Base-by-base conservation (phyloP, 2,888 invertebrate genomes). In the Agriotes lineatus region DNA sequence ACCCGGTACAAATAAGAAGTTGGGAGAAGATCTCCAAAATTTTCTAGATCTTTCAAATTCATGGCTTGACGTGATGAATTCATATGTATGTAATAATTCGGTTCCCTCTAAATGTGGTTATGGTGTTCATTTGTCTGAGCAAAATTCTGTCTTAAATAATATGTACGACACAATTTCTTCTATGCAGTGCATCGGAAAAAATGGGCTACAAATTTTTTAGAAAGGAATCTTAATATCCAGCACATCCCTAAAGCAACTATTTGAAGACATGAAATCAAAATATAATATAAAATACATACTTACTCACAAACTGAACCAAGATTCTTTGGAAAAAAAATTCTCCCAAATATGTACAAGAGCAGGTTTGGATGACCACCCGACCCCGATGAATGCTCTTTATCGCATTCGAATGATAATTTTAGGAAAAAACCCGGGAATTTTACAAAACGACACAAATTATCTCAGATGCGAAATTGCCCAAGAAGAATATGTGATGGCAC, bases 291-390 rank as follows among this genome's bases (percentile, higher is more conserved):
- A 39, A 16, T 56, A 67, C 44, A 37, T 62, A 18, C 9, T 67
- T 35, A 56, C 61, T 7, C 57, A 67, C 18, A 45, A 45, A 45
- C 19, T 70, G 33, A 72, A 70, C 30, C 72, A 67, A 45, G 67
- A 69, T 48, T 35, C 65, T n/a, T 54, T 72, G 12, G 70, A 68
- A 50, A 72, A 71, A 48, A 48, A 70, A n/a, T 66, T 72, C 30
- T 52, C 72, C 50, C 75, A 73, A 48, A 37, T 76, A 16, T 62
- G 72, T 56, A 60, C 65, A 7, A 39, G 62, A 42, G 73, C 72
- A 5, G 75, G 75, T 20, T 59, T 76, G 16, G 66, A 76, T 44
- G 76, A 76, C 52, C 75, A 76, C 61, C 72, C 75, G 9, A 54
- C 74, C 14, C 69, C 74, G 12, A 61, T 76, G 33, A 66, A 73